Conservation (phyloP, 2,888 invertebrate genomes). For the Zhuqinia jingwanae region DNA sequence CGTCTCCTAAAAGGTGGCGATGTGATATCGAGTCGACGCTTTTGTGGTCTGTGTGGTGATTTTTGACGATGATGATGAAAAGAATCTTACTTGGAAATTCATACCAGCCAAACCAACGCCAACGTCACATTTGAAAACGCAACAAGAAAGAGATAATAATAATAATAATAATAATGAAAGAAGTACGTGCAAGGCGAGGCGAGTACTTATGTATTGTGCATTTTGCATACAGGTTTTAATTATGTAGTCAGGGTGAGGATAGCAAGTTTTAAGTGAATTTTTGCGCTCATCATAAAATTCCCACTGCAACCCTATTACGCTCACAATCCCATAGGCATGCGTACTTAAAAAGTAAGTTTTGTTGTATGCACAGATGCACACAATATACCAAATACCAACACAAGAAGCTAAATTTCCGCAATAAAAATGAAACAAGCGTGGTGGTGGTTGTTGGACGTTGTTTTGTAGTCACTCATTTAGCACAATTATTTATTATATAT, state of each 20-base stretch:
- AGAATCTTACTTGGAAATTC: slow-evolving; percentile 8
- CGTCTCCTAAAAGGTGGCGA: too few species aligned
- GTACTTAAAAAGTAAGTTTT: too few species aligned
- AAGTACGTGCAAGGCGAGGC: background rate
- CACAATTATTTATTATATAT: background rate
- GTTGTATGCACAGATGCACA: too few species aligned
- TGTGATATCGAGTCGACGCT: too few species aligned
- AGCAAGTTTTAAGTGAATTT: slow-evolving; percentile 28
- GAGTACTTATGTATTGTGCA: background rate
- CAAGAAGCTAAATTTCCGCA: slow-evolving; percentile 2
- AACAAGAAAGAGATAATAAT: background rate
- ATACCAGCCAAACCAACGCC: background rate
- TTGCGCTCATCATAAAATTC: background rate
- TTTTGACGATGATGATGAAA: too few species aligned
- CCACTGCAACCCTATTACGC: background rate
- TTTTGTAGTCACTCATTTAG: background rate
- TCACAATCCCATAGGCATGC: slow-evolving; percentile 16
- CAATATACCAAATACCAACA: background rate
- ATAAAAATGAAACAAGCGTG: background rate
- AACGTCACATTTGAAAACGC: background rate
- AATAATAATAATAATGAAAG: background rate
- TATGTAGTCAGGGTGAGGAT: background rate
- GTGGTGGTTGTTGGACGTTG: too few species aligned
- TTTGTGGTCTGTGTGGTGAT: too few species aligned
- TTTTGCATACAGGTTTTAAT: slow-evolving; percentile 2